These are phyloP conservation scores for Pomatostomus ruficeps DNA, from an alignment of 2,113 vertebrate genomes.

Conservation along the genomic window DNA sequence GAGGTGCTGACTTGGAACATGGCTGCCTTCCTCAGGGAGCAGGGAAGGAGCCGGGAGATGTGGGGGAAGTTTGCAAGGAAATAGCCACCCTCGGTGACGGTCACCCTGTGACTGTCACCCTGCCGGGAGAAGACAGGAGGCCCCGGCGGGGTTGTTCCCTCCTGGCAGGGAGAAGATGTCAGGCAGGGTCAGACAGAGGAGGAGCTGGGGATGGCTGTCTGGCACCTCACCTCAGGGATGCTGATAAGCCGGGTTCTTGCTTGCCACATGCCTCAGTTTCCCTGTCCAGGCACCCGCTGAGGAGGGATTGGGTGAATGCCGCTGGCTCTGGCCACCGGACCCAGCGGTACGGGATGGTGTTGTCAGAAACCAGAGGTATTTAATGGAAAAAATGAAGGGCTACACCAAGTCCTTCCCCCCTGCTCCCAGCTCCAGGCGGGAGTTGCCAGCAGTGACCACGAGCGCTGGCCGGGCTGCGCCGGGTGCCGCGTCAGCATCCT, in stretches of 20 bases:
- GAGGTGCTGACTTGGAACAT: not conserved
- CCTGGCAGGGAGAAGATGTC: not conserved
- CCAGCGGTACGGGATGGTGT: rapidly evolving
- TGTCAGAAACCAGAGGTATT: conserved; percentile 10
- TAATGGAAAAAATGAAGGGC: conserved; percentile 15
- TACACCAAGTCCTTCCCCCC: rapidly evolving
- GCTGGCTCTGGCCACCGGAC: not conserved
- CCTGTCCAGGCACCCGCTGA: not conserved
- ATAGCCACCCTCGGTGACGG: not conserved
- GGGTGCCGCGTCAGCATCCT: conserved; percentile 11
- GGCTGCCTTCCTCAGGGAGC: not conserved
- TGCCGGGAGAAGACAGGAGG: not conserved
- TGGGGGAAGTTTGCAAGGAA: not conserved
- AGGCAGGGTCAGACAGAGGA: not conserved
- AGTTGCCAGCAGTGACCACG: not conserved
- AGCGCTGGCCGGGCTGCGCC: rapidly evolving
- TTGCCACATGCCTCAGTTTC: not conserved
- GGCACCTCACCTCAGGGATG: not conserved
- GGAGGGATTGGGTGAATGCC: not conserved
- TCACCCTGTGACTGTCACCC: not conserved
- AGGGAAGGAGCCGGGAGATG: not conserved
- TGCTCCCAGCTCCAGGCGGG: not conserved
- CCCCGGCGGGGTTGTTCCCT: not conserved
- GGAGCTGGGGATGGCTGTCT: rapidly evolving
- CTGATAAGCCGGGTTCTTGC: not conserved